Percentiles rank a stretch among this genome's conserved stretches.
Evolutionary conservation across 2,888 invertebrate species (phyloP).

Genomic region (Parnassius glacialis): DNA sequence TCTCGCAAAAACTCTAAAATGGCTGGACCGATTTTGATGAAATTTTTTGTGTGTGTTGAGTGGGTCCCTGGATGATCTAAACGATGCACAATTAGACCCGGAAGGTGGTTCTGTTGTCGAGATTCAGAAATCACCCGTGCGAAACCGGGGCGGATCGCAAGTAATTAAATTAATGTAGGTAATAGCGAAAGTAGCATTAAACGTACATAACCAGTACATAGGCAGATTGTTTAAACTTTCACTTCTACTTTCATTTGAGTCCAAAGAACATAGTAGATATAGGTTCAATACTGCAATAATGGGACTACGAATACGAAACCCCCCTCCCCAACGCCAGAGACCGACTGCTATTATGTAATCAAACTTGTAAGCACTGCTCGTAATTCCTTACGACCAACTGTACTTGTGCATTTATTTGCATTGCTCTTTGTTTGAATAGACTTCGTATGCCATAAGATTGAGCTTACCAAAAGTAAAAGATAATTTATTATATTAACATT

Average conservation of each 20-base stretch:
- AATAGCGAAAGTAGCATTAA: no score
- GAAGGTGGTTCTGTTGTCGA: no score
- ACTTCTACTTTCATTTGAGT: background rate
- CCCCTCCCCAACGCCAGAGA: background rate
- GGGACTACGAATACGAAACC: constrained; percentile 2
- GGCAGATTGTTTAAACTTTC: background rate
- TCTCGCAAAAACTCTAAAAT: no score
- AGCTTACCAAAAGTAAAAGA: background rate
- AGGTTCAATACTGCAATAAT: background rate
- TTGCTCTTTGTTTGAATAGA: constrained; percentile 1
- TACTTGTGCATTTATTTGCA: constrained; percentile 3
- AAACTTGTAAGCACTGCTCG: constrained; percentile 8
- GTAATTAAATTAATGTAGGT: no score
- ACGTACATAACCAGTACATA: no score
- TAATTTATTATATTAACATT: no score
- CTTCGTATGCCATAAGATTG: background rate
- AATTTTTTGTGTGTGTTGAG: no score
- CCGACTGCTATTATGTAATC: constrained; percentile 13
- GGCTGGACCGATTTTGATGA: no score
- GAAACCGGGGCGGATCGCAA: no score
- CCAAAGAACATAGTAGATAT: background rate
- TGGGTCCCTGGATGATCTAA: no score
- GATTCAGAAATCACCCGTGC: no score
- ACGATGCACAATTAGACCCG: no score
- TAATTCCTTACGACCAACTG: background rate